Evolutionary conservation across 2,797 vertebrate species (phyloP).

Genomic region (Chiroxiphia lanceolata): DNA sequence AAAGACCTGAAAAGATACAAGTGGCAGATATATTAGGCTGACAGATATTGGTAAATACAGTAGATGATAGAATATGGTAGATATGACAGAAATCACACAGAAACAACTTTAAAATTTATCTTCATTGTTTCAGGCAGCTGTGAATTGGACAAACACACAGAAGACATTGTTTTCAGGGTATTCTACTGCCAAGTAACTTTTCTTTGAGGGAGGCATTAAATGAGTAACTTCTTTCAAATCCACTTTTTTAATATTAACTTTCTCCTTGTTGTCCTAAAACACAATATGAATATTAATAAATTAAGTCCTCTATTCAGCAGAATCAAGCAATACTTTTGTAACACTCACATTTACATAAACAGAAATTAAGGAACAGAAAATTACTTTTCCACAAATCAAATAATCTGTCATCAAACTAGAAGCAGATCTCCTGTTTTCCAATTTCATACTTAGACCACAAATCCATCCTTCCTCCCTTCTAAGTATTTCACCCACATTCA

Average conservation of each 20-base stretch:
- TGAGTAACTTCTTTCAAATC: background rate
- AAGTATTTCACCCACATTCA: background rate
- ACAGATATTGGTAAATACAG: background rate
- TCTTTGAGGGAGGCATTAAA: background rate
- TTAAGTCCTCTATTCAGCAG: background rate
- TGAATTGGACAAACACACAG: background rate
- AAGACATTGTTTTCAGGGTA: background rate
- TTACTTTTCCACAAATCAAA: background rate
- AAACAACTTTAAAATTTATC: background rate
- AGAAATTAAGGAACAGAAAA: constrained; percentile 19
- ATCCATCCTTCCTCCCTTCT: background rate
- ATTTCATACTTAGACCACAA: background rate
- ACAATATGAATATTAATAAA: background rate
- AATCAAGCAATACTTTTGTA: background rate
- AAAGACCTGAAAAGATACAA: background rate
- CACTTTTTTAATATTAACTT: background rate
- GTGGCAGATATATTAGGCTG: background rate
- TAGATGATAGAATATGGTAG: background rate
- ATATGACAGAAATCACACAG: background rate
- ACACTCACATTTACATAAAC: background rate
- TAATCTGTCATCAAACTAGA: background rate
- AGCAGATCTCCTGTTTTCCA: background rate
- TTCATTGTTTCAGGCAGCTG: background rate
- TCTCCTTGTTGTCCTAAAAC: background rate
- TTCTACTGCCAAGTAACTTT: background rate